phyloP scores from a whole-genome alignment of 2,888 invertebrate species.

The Morpho achilles region DNA sequence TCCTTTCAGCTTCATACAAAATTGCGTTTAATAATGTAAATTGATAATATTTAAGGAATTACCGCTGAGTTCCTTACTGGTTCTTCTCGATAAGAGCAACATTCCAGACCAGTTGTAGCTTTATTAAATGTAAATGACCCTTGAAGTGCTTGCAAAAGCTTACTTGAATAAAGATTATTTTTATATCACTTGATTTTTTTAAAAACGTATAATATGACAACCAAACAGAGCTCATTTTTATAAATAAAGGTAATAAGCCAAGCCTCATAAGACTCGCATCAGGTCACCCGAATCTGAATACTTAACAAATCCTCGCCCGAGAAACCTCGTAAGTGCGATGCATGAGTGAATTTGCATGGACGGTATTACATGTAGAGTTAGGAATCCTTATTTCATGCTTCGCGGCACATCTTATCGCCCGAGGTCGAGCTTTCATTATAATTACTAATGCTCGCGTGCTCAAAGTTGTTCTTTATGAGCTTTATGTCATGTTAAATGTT shows the following conservation, averaged over 20 bases:
- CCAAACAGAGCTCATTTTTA: no score
- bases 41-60: no score
- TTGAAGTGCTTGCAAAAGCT: no score
- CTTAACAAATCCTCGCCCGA: conserved; percentile 23
- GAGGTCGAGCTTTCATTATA: conserved; percentile 70
- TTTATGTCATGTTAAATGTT: conserved; percentile 28
- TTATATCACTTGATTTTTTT: no score
- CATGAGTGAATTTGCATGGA: conserved; percentile 64
- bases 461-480: conserved; percentile 47
- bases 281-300: conserved; percentile 15
- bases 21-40: no score
- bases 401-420: conserved; percentile 72
- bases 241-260: neutral
- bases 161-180: no score
- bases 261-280: conserved; percentile 2
- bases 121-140: no score
- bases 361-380: conserved; percentile 47
- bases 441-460: conserved; percentile 70
- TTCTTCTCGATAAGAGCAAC: no score
- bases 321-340: conserved; percentile 37
- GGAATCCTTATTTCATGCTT: conserved; percentile 72
- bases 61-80: no score
- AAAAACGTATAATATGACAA: no score
- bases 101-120: no score
- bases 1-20: no score